Conservation (phyloP, 2,888 invertebrate species). For the Cantharis flavilabris region DNA sequence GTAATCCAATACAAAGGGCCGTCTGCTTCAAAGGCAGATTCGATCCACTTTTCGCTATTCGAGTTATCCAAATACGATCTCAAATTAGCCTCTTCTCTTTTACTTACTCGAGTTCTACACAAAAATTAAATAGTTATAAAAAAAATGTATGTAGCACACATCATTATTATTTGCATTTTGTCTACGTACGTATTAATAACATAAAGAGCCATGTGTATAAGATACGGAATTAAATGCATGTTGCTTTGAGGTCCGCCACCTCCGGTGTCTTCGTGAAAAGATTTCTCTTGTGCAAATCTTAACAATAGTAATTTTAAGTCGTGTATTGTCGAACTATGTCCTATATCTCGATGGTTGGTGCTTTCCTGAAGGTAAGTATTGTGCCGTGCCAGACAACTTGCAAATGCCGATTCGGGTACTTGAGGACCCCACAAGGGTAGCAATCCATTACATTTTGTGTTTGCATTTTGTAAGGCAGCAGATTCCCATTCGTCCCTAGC, state of each 20-base stretch:
- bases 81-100: conserved; percentile 79
- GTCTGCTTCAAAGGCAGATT: conserved; percentile 87
- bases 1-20: conserved; percentile 89
- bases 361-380: conserved; percentile 81
- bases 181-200: conserved; percentile 84
- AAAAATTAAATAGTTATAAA: conserved; percentile 15
- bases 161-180: not conserved
- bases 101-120: conserved; percentile 70
- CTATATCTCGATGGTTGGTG: conserved; percentile 76
- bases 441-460: conserved; percentile 95
- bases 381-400: conserved; percentile 90
- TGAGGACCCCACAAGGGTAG: conserved; percentile 96
- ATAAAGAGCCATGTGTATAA: conserved; percentile 93
- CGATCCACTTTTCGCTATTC: conserved; percentile 70
- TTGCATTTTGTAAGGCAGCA: conserved; percentile 96
- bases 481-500: conserved; percentile 96
- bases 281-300: conserved; percentile 90
- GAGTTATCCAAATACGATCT: conserved; percentile 71
- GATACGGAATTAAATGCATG: conserved; percentile 94
- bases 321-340: conserved; percentile 82
- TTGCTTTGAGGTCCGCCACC: conserved; percentile 97
- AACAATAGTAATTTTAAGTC: conserved; percentile 88
- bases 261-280: conserved; percentile 97
- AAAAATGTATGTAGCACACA: not conserved
- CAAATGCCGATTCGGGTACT: conserved; percentile 90